phyloP scores from a whole-genome alignment of 2,888 invertebrate genomes.

The Camponotus fellah region DNA sequence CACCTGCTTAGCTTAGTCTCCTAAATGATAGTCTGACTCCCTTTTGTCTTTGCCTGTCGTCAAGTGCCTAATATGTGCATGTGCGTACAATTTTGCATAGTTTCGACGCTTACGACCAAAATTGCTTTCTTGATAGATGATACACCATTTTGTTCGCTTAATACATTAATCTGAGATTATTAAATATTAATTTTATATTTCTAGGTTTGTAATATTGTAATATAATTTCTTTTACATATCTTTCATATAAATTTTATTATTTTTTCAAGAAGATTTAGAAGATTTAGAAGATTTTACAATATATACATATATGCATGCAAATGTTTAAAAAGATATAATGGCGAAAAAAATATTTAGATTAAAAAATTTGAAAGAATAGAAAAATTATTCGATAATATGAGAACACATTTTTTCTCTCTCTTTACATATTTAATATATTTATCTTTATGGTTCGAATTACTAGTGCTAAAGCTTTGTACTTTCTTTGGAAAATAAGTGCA shows the following conservation, averaged over 20 bases:
- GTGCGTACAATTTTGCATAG: conserved; percentile 9
- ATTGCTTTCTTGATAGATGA: conserved; percentile 1
- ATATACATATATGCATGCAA: background rate
- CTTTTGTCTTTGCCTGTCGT: conserved; percentile 32
- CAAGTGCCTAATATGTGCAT: conserved; percentile 23
- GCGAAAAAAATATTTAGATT: no score
- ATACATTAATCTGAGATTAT: conserved; percentile 1
- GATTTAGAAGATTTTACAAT: no score
- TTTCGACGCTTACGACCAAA: background rate
- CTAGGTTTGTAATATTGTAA: background rate
- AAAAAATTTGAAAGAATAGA: background rate
- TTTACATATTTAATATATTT: background rate
- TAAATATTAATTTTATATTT: background rate
- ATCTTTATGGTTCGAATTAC: background rate
- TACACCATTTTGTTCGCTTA: conserved; percentile 9
- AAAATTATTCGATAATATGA: background rate
- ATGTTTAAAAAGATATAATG: background rate
- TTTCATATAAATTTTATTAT: background rate
- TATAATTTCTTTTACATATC: background rate
- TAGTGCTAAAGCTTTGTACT: background rate
- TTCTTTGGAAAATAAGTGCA: conserved; percentile 17
- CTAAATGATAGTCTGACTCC: conserved; percentile 36
- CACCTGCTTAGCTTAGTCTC: conserved; percentile 35
- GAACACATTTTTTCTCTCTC: background rate
- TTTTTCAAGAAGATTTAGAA: background rate